Evolutionary conservation across 2,113 vertebrate genomes (phyloP), one percentile per base, ranked within the genome.

Genomic region (Nestor notabilis): DNA sequence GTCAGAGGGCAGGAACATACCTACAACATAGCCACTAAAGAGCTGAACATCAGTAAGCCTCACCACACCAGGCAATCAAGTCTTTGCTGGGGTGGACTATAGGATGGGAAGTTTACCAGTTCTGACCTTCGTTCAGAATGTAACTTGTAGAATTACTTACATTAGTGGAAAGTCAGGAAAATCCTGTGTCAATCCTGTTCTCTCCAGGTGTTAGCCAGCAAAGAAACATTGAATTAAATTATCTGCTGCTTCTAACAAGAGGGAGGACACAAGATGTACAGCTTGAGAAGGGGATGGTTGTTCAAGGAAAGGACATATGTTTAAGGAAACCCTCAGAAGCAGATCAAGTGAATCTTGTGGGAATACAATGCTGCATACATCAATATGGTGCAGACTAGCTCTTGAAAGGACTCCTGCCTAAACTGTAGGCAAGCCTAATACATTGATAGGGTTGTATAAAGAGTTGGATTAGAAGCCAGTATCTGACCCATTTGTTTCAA

Each of bases 11-110:
- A 43, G 39, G 56, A 75, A 12, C 1, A 8, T 29, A 8, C 1
- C 0, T 4, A 58, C 47, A 33, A 23, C 12, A 35, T 11, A 52
- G 8, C 8, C 52, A 13, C 23, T 20, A 1, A 41, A 17, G 28
- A 50, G 10, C 2, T 50, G 74, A 43, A 14, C 9, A 11, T 37
- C 37, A 33, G 37, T 14, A 37, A 90, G 23, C 3, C 13, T 55
- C 56, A 37, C 21, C 24, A 25, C 0, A 0, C 16, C 71, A 69
- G 41, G 11, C 14, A 31, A 20, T 8, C 1, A 2, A 15, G 25
- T 9, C 13, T 72, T 41, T 47, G 19, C 35, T 69, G 39, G 23
- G 4, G 3, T 56, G 44, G 44, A 31, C 47, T 35, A 6, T 8
- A 44, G 69, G 17, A 23, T 46, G 39, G 16, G 33, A 69, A 46